Evolutionary conservation across 2,113 vertebrate genomes (phyloP).

Genomic region (Meleagris gallopavo): DNA sequence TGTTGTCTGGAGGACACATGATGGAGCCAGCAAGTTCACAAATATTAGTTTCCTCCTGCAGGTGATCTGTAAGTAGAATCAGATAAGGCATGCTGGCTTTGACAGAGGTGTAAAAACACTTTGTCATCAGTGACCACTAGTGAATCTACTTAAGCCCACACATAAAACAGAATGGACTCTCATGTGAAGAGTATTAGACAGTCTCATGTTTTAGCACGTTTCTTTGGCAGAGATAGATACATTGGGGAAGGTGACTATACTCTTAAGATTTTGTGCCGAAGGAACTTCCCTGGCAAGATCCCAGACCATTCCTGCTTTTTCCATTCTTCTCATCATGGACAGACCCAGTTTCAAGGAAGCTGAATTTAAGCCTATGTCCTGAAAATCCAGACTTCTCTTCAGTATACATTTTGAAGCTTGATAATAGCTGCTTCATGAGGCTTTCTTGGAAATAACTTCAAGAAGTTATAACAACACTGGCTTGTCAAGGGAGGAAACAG

Average conservation of each 20-base stretch:
- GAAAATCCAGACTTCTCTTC: neutral
- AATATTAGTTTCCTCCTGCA: neutral
- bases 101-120: neutral
- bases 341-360: neutral
- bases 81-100: neutral
- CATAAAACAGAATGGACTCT: neutral
- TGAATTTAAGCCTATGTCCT: neutral
- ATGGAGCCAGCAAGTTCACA: constrained; percentile 67
- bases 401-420: neutral
- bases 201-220: neutral
- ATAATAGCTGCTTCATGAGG: neutral
- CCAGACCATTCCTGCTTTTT: neutral
- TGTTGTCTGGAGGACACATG: constrained; percentile 40
- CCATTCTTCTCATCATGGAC: neutral
- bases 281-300: neutral
- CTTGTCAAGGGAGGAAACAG: neutral
- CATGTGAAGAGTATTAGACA: neutral
- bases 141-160: neutral
- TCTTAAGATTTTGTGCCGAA: neutral
- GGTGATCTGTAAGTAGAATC: neutral
- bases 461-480: neutral
- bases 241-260: neutral
- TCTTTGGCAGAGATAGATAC: neutral
- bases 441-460: neutral
- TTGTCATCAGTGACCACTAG: neutral